These are phyloP conservation scores for Drosophila nikananu DNA, from an alignment of 1,140 invertebrate species.

Conservation along the genomic window DNA sequence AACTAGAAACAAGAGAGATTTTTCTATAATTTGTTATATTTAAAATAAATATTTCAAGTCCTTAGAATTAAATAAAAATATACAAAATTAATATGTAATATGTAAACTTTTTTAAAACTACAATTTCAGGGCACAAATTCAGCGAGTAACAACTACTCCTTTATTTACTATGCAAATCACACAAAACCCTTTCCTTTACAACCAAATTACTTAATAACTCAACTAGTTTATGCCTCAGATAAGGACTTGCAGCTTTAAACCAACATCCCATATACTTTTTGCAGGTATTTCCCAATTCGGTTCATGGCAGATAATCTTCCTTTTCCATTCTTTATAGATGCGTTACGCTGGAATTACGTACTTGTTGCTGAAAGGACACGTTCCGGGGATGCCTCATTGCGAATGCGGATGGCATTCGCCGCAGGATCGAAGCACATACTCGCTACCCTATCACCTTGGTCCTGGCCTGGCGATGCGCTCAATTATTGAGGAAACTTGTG, in stretches of 20 bases:
- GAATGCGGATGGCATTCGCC: conserved; percentile 45
- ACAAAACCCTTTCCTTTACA: too few species aligned
- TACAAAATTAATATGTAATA: too few species aligned
- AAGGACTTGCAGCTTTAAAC: background rate
- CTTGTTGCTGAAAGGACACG: conserved; percentile 60
- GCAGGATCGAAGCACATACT: conserved; percentile 7
- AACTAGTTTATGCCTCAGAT: background rate
- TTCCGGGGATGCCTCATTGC: conserved; percentile 42
- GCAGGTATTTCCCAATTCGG: conserved; percentile 21
- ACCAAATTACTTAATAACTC: conserved; percentile 2
- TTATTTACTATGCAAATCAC: background rate
- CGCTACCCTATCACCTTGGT: conserved; percentile 11
- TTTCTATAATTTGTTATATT: too few species aligned
- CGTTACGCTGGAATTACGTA: conserved; percentile 41
- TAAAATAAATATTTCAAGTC: too few species aligned
- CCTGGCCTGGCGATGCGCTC: conserved; percentile 15
- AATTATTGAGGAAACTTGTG: conserved; percentile 57
- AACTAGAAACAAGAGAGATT: too few species aligned
- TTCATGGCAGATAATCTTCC: background rate
- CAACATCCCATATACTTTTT: background rate
- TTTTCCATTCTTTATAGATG: conserved; percentile 20
- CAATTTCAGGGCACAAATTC: too few species aligned
- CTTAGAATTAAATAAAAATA: too few species aligned
- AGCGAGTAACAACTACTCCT: background rate
- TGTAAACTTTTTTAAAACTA: background rate